Base-by-base conservation (phyloP, 92 coral and sea anemone species). In the Umimayanthus kanabou region DNA sequence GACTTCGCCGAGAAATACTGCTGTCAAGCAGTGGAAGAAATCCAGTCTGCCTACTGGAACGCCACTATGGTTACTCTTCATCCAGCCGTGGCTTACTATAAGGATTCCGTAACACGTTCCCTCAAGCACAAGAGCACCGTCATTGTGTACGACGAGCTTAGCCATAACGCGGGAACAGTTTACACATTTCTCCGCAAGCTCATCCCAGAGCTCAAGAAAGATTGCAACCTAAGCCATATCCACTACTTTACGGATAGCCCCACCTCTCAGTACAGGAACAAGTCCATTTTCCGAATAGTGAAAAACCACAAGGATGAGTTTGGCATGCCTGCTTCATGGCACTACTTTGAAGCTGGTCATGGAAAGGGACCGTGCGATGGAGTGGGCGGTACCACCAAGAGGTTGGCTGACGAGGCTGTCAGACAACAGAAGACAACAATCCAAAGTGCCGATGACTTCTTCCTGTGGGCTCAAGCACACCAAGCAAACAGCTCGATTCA, bases 21-120 rank as follows among this genome's bases (percentile, higher is more conserved):
- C 37, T 77, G 81, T 77, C 81, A 77, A 77, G 65, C 81, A 77
- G 64, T 45, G 39, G 81, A 77, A 65, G 94, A 92, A 53, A 79
- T 92, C 6, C 89, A 92, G 88, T 86, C 90, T 42, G 94, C 92
- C 70, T 87, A 92, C 80, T 92, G 92, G 92, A 87, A 89, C 33
- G 82, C 90, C 4, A 84, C 92, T 65, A 92, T 92, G 94, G 92
- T 89, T 25, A 92, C 86, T 11, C 90, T 89, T 47, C 91, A 89
- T 83, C 91, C 94, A 47, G 91, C 76, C 25, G 92, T 92, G 61
- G 91, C 89, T 0, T 92, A 89, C 30, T 92, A 77, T 37, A 40
- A 37, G 39, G 66, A 50, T 18, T 20, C 74, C 26, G 86, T 43
- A 30, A 75, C n/a, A 25, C 49, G 53, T 9, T 28, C 64, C 28